These are phyloP conservation scores for Mandrillus leucophaeus DNA, from an alignment of 2,113 vertebrate species.

Conservation along the genomic window DNA sequence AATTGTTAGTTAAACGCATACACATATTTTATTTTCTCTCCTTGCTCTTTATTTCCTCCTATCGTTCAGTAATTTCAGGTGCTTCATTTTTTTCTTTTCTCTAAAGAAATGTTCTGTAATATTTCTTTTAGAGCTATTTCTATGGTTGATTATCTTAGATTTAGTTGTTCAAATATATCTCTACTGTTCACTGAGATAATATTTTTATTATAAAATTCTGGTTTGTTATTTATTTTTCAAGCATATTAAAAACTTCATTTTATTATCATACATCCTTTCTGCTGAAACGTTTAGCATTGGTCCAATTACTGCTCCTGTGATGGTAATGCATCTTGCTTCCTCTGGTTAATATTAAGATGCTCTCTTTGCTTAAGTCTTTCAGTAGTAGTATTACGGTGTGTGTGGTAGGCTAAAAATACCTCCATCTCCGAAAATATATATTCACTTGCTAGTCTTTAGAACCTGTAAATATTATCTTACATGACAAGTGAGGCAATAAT, in stretches of 20 bases:
- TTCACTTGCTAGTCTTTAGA: not conserved
- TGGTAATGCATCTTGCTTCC: not conserved
- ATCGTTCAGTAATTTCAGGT: not conserved
- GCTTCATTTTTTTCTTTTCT: not conserved
- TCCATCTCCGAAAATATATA: not conserved
- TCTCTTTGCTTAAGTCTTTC: not conserved
- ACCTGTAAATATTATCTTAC: not conserved
- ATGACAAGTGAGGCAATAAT: not conserved
- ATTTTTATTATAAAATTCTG: not conserved
- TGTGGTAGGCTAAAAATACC: not conserved
- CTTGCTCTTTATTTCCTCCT: not conserved
- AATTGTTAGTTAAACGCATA: not conserved
- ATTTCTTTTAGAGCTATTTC: not conserved
- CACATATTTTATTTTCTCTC: not conserved
- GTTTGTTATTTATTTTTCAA: not conserved
- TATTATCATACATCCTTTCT: not conserved
- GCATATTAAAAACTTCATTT: not conserved
- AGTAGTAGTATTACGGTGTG: not conserved
- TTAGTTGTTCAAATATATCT: not conserved
- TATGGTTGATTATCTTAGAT: not conserved
- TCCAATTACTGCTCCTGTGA: not conserved
- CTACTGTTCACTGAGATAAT: not conserved
- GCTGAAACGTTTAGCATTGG: not conserved
- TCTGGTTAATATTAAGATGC: not conserved
- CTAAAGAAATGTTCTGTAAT: not conserved